Evolutionary conservation across 2,888 invertebrate genomes (phyloP).

Genomic region (Stramonita haemastoma): DNA sequence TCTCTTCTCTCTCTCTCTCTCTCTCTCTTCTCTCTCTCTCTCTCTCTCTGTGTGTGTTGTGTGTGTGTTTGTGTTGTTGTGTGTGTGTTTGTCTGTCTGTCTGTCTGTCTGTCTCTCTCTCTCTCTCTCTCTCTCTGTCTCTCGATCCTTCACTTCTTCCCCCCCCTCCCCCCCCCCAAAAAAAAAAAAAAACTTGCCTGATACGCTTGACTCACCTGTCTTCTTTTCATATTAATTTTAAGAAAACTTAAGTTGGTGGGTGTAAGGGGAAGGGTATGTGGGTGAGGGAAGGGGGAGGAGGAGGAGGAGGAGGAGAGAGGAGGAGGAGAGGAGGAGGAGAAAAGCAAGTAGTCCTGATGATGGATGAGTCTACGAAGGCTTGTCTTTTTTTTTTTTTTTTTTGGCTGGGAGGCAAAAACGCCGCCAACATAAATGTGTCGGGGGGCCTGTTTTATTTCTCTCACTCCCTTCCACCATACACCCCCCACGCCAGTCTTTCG

Average conservation of each 20-base stretch:
- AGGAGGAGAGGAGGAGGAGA: neutral
- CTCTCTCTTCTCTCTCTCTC: neutral
- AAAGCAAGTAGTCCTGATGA: neutral
- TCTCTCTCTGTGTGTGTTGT: neutral
- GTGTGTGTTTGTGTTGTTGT: too few species aligned
- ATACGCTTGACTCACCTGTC: too few species aligned
- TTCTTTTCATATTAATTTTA: too few species aligned
- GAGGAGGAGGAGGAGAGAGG: too few species aligned
- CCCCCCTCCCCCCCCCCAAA: too few species aligned
- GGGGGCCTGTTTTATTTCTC: neutral
- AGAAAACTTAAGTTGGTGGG: neutral
- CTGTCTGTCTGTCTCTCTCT: neutral
- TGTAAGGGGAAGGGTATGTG: neutral
- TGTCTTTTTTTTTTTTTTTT: neutral
- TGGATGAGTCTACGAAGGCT: neutral
- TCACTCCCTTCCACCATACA: neutral
- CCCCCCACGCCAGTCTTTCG: neutral
- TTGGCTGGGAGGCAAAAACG: neutral
- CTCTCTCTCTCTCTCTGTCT: constrained; percentile 14
- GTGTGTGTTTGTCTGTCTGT: neutral
- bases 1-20: neutral
- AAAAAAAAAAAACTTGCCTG: too few species aligned
- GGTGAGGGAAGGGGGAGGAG: neutral
- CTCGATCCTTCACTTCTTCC: too few species aligned
- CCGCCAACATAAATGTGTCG: neutral